Conservation (phyloP, 2,797 vertebrate genomes). For the Phoebastria nigripes region DNA sequence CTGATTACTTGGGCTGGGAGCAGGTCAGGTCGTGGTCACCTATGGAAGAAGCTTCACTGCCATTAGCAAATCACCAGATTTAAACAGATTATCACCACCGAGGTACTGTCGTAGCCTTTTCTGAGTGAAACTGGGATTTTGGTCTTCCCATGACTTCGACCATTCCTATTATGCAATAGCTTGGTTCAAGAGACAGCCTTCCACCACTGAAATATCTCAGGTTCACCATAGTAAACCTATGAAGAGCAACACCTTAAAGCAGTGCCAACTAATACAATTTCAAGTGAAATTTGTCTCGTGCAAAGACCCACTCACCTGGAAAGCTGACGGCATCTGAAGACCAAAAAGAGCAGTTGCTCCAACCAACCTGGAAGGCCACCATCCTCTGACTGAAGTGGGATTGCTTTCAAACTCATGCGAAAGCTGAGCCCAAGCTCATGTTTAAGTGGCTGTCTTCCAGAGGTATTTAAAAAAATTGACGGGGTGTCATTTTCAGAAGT, state of each 20-base stretch:
- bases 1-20: background rate
- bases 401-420: fast-evolving
- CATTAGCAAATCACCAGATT: background rate
- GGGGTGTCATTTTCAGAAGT: background rate
- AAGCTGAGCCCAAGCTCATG: background rate
- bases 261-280: background rate
- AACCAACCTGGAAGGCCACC: background rate
- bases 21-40: background rate
- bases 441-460: background rate
- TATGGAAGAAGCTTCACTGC: fast-evolving
- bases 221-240: fast-evolving
- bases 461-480: background rate
- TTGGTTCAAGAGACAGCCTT: background rate
- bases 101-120: fast-evolving
- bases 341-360: background rate
- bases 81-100: background rate
- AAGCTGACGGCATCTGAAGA: background rate
- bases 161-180: background rate
- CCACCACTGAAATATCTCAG: background rate
- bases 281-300: fast-evolving
- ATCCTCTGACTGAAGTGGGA: fast-evolving
- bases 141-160: background rate
- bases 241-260: background rate
- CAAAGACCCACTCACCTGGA: background rate
- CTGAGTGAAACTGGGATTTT: background rate